phyloP scores from a whole-genome alignment of 2,888 invertebrate genomes.

The Protophormia terraenovae region DNA sequence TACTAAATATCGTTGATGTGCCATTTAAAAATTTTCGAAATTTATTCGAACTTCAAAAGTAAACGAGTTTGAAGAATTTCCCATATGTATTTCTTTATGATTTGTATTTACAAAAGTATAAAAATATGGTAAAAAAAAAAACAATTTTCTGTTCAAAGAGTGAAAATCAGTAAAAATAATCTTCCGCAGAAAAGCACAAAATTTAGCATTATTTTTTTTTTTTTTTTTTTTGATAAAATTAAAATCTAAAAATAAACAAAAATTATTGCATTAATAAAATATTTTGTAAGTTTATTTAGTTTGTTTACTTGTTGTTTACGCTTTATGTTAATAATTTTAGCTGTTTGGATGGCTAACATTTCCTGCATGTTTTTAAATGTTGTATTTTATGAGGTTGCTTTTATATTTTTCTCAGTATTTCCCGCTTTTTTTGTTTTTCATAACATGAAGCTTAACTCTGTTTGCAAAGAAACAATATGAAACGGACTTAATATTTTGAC shows the following conservation, averaged over 20 bases:
- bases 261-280: not conserved
- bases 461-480: not conserved
- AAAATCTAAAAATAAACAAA: not conserved
- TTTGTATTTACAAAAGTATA: too few species aligned
- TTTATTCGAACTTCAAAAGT: too few species aligned
- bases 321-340: constrained; percentile 7
- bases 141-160: too few species aligned
- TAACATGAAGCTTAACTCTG: not conserved
- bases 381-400: not conserved
- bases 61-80: too few species aligned
- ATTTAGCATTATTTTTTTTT: too few species aligned
- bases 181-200: too few species aligned
- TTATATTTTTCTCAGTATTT: not conserved
- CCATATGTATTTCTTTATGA: too few species aligned
- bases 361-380: not conserved
- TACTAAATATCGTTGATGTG: too few species aligned
- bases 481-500: constrained; percentile 40
- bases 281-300: not conserved
- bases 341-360: not conserved
- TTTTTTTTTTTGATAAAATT: not conserved
- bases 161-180: too few species aligned
- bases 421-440: not conserved
- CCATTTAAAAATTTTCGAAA: too few species aligned
- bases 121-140: too few species aligned
- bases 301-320: not conserved